These are phyloP conservation scores for Phodopus roborovskii DNA, from an alignment of 2,113 vertebrate species.

Conservation along the genomic window DNA sequence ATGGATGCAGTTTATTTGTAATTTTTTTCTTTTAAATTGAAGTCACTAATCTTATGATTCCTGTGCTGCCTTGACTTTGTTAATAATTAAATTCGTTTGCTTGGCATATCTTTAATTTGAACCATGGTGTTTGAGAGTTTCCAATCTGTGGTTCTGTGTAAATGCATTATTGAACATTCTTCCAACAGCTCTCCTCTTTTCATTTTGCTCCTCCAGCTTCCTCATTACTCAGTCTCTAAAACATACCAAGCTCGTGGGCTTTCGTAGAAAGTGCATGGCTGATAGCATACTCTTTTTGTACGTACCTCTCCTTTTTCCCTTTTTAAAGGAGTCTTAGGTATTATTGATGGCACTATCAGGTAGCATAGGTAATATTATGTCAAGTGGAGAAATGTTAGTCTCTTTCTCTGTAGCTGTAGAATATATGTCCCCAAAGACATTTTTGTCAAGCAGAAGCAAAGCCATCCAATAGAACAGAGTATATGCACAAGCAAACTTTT, in stretches of 20 bases:
- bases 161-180: conserved; percentile 79
- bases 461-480: neutral
- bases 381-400: neutral
- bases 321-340: conserved; percentile 50
- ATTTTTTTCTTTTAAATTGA: conserved; percentile 77
- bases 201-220: conserved; percentile 63
- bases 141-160: conserved; percentile 69
- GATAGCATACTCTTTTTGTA: conserved; percentile 63
- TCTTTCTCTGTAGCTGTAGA: conserved; percentile 40
- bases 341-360: conserved; percentile 38
- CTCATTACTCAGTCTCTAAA: conserved; percentile 72
- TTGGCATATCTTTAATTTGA: conserved; percentile 75
- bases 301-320: conserved; percentile 49
- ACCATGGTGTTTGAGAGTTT: conserved; percentile 63
- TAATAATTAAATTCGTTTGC: conserved; percentile 78
- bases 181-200: conserved; percentile 69
- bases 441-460: conserved; percentile 32
- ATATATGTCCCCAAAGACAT: neutral
- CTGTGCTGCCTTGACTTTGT: conserved; percentile 71
- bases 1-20: conserved; percentile 70
- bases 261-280: conserved; percentile 45
- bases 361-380: conserved; percentile 10
- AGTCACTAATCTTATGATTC: conserved; percentile 78
- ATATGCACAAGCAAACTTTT: neutral
- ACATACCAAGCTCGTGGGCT: conserved; percentile 39